Percentiles rank a stretch among this genome's conserved stretches.
These are phyloP conservation scores for Blastobasis adustella DNA, from an alignment of 2,888 invertebrate species.

Conservation along the genomic window DNA sequence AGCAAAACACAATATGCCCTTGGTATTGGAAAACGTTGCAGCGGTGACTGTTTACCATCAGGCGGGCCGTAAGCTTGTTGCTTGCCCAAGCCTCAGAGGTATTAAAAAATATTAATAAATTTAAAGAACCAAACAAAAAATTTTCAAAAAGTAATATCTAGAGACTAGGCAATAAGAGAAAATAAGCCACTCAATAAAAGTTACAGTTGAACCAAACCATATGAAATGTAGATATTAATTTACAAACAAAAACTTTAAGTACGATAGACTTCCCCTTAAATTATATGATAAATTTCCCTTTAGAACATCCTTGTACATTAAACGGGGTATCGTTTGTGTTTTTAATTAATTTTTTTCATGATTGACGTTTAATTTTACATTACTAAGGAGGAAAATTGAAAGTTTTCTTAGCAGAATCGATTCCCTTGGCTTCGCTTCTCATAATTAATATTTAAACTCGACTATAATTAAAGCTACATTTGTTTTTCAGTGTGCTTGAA, in stretches of 20 bases:
- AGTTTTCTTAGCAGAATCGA: background rate
- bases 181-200: background rate
- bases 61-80: background rate
- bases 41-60: background rate
- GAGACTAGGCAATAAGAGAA: too few relatives aligned
- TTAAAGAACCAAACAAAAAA: too few relatives aligned
- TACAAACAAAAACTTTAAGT: background rate
- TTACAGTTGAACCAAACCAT: background rate
- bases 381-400: background rate
- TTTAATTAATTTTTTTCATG: constrained; percentile 7
- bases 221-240: background rate
- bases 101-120: too few relatives aligned
- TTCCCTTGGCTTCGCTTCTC: background rate
- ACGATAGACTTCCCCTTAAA: background rate
- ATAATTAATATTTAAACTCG: background rate
- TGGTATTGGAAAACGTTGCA: background rate
- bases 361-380: constrained; percentile 6
- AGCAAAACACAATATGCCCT: too few relatives aligned
- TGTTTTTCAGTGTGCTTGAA: background rate
- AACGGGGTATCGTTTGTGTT: constrained; percentile 1
- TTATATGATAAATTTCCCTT: constrained; percentile 1
- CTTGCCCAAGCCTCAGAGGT: too few relatives aligned
- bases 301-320: constrained; percentile 5
- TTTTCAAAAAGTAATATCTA: too few relatives aligned
- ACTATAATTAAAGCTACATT: background rate